Evolutionary conservation across 2,113 vertebrate genomes (phyloP), one percentile per base, ranked within the genome.

Genomic region (Cariama cristata): DNA sequence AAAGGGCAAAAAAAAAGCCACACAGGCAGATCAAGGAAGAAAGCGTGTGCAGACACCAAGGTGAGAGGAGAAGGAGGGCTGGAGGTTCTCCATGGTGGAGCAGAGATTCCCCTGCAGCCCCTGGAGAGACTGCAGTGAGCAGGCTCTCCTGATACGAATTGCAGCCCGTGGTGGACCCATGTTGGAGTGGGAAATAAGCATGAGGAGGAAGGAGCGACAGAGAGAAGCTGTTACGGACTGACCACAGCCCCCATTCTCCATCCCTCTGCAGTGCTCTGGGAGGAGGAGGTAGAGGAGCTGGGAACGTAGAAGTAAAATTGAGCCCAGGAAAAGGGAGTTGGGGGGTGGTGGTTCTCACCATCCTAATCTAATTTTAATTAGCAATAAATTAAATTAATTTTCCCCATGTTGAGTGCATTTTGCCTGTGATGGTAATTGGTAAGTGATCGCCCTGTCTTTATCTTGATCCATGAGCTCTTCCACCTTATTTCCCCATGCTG

Each of bases 361-460:
- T 44, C 15, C 30, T 73, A 27, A 73, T 26, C n/a, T 87, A 44
- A 5, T 66, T 84, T 44, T 47, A 73, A 52, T 40, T 33, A 63
- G n/a, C 42, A 74, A 75, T 19, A 62, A 33, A 71, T 75, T 27
- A 55, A 35, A 86, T 55, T 75, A 23, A 10, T 84, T 68, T 75
- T 75, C 18, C 20, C 50, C 11, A 16, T 0, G 0, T 13, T 32
- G 8, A 66, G n/a, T 22, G 47, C 5, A 5, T 22, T 72, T 82
- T 71, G 44, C 11, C 45, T 6, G 2, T 35, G 73, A 67, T 12
- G 17, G 24, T 10, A 93, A 93, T 1, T 32, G 19, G 28, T n/a
- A 63, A 60, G 30, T 27, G 30, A 93, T 69, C 55, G 81, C 35
- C 30, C 21, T 15, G 16, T 20, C 56, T 85, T 79, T 30, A 74